phyloP scores from a whole-genome alignment of 2,797 vertebrate species.

The Vipera latastei region DNA sequence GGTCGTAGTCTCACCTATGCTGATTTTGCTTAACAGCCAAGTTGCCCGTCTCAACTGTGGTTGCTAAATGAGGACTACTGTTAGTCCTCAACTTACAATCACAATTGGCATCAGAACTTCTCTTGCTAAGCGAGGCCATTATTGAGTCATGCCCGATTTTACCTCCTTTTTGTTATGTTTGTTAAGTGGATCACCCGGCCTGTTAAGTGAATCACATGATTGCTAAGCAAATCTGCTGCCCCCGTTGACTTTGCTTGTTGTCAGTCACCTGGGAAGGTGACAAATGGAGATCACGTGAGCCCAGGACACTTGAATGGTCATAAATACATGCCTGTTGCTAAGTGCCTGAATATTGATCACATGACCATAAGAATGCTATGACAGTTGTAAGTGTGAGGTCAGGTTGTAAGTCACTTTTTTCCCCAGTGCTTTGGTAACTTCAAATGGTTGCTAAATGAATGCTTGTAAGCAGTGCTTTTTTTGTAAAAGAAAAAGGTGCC shows the following conservation, averaged over 20 bases:
- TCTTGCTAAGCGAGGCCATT: not conserved
- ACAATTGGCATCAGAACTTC: not conserved
- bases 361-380: not conserved
- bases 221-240: not conserved
- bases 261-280: not conserved
- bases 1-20: not conserved
- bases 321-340: not conserved
- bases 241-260: not conserved
- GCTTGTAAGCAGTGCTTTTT: no score
- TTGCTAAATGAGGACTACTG: not conserved
- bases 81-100: not conserved
- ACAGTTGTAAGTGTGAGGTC: not conserved
- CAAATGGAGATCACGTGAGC: not conserved
- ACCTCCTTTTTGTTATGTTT: not conserved
- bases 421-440: not conserved
- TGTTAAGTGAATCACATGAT: not conserved
- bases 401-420: not conserved
- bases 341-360: not conserved
- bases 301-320: not conserved
- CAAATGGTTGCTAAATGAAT: not conserved
- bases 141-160: not conserved
- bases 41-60: not conserved
- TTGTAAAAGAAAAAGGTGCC: no score
- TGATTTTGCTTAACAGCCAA: not conserved
- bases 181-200: not conserved